These are phyloP conservation scores for Limenitis camilla DNA, from an alignment of 2,888 invertebrate genomes.

Conservation along the genomic window DNA sequence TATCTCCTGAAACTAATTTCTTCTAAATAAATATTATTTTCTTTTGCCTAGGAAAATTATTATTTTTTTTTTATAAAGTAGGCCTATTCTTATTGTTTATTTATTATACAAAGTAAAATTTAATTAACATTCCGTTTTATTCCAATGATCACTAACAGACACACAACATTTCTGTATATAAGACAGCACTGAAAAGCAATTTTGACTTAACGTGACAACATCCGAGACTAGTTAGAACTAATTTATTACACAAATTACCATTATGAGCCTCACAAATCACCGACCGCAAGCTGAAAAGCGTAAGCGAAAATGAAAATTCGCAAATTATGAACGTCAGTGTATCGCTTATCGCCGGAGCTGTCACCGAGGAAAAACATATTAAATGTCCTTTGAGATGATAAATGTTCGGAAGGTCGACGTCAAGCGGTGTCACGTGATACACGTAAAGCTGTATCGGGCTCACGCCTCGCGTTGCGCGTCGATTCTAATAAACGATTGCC, in stretches of 20 bases:
- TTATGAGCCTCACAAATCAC: constrained; percentile 24
- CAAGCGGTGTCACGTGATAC: too few species aligned
- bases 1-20: too few species aligned
- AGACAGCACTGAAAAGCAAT: constrained; percentile 9
- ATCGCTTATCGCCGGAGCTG: constrained; percentile 49
- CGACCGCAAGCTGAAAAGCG: constrained; percentile 6
- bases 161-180: too few species aligned
- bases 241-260: constrained; percentile 20
- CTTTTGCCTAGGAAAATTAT: too few species aligned
- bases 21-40: too few species aligned
- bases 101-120: too few species aligned
- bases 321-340: constrained; percentile 26
- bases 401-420: constrained; percentile 54
- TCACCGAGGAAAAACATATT: constrained; percentile 65
- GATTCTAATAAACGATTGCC: constrained; percentile 64
- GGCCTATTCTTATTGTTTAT: too few species aligned
- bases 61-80: too few species aligned
- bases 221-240: constrained; percentile 6
- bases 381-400: constrained; percentile 65
- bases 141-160: too few species aligned
- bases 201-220: constrained; percentile 7
- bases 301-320: constrained; percentile 23
- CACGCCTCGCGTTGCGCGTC: constrained; percentile 41
- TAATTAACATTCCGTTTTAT: too few species aligned
- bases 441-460: constrained; percentile 35